A percentile compares a stretch with the other conserved stretches of the same genome.
These are phyloP conservation scores for Stenolophus ochropezus DNA, from an alignment of 2,888 invertebrate genomes.

Conservation along the genomic window DNA sequence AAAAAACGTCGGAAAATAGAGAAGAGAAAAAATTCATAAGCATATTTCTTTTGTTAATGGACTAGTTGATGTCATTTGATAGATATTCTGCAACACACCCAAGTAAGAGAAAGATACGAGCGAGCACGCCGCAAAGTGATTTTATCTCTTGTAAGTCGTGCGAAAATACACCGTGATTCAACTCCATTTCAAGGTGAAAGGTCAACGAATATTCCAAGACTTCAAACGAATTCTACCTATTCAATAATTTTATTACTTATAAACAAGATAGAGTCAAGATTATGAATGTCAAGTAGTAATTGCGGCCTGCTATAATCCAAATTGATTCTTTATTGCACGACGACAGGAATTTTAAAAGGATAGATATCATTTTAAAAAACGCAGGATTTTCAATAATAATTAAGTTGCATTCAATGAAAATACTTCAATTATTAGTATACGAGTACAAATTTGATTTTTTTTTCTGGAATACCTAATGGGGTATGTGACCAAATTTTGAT, in stretches of 20 bases:
- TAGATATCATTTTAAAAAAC: no score
- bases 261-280: neutral
- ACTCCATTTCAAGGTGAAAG: conserved; percentile 33
- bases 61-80: conserved; percentile 55
- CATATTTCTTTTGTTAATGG: conserved; percentile 54
- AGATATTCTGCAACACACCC: conserved; percentile 54
- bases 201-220: conserved; percentile 23
- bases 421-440: no score
- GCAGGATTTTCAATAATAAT: no score
- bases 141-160: conserved; percentile 35
- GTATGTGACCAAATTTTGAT: no score
- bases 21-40: conserved; percentile 43
- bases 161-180: conserved; percentile 33
- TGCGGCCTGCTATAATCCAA: no score
- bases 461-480: no score
- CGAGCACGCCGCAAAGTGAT: neutral
- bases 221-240: conserved; percentile 13
- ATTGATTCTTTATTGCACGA: neutral
- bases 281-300: neutral
- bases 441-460: no score
- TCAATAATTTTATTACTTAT: conserved; percentile 1
- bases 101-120: neutral
- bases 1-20: conserved; percentile 21
- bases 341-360: no score
- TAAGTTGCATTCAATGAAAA: no score